These are phyloP conservation scores for Apamea sordens DNA, from an alignment of 2,888 invertebrate genomes.

Conservation along the genomic window DNA sequence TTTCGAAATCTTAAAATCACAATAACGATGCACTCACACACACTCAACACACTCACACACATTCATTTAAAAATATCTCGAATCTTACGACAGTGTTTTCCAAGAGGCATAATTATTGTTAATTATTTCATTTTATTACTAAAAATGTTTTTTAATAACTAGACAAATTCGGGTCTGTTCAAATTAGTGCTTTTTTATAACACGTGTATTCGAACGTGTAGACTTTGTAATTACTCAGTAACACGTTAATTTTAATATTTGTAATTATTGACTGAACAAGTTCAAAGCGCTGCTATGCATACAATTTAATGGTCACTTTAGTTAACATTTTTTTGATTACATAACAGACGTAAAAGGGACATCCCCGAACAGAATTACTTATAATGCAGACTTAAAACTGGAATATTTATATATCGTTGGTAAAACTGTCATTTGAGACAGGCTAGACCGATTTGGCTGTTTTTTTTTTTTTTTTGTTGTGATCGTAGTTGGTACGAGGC, in stretches of 20 bases:
- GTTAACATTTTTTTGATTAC: background rate
- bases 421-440: background rate
- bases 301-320: background rate
- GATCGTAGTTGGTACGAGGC: background rate
- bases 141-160: conserved; percentile 4
- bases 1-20: background rate
- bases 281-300: conserved; percentile 1
- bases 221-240: conserved; percentile 3
- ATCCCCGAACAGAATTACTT: background rate
- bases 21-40: background rate
- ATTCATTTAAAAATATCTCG: background rate
- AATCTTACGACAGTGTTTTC: background rate
- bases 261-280: conserved; percentile 17
- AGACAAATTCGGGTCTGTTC: background rate
- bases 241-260: background rate
- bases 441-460: background rate
- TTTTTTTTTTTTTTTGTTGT: background rate
- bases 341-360: background rate
- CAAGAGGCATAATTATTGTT: background rate
- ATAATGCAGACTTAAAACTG: too few relatives aligned
- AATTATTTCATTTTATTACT: background rate
- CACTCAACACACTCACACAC: too few relatives aligned
- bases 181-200: background rate
- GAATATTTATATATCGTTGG: too few relatives aligned
- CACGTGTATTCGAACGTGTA: conserved; percentile 11